phyloP scores from a whole-genome alignment of 2,888 invertebrate species.

The Nesidiocoris tenuis region DNA sequence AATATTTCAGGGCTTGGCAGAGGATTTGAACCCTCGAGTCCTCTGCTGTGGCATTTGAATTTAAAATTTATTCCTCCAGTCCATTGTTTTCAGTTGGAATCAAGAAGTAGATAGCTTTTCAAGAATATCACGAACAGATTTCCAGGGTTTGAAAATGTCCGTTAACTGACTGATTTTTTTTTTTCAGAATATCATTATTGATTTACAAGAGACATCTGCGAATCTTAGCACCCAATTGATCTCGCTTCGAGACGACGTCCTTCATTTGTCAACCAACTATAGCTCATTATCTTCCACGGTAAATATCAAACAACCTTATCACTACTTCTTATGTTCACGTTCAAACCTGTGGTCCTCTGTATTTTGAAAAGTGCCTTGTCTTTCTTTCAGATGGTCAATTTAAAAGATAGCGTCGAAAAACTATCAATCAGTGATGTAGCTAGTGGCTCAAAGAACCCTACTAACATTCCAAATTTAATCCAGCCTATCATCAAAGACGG shows the following conservation, averaged over 20 bases:
- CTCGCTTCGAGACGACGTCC: conserved; percentile 54
- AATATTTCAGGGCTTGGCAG: no score
- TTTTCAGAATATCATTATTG: conserved; percentile 54
- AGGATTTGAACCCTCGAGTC: no score
- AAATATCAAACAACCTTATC: neutral
- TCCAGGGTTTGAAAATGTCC: no score
- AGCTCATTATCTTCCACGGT: conserved; percentile 17
- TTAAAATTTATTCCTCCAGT: no score
- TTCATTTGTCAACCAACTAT: conserved; percentile 28
- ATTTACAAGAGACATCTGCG: conserved; percentile 55
- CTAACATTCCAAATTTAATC: neutral
- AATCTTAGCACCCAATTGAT: conserved; percentile 56
- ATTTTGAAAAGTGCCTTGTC: no score
- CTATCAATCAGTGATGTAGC: conserved; percentile 5
- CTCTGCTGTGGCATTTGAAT: no score
- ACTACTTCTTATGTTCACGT: neutral
- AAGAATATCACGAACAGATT: no score
- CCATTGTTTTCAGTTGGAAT: no score
- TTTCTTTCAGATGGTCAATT: conserved; percentile 21
- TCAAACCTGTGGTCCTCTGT: no score
- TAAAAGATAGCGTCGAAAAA: conserved; percentile 11
- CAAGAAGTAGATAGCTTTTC: no score
- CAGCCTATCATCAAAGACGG: conserved; percentile 15
- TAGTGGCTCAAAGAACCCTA: neutral
- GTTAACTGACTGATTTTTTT: no score